Evolutionary conservation across 2,797 vertebrate genomes (phyloP), one percentile per base, ranked within the genome.

Genomic region (Eulemur albifrons): DNA sequence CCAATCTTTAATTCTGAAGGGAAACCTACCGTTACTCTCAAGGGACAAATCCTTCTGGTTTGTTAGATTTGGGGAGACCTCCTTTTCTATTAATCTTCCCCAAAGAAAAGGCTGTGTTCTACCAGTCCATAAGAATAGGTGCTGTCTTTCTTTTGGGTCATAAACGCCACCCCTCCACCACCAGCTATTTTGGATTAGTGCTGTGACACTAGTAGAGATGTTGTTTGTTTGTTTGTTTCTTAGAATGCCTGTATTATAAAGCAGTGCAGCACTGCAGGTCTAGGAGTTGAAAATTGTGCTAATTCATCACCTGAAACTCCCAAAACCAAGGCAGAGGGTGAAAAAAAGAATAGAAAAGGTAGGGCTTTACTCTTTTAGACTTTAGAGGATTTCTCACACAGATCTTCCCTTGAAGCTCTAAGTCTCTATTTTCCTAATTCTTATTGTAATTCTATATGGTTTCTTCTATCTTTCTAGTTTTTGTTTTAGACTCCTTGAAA

Each of bases 81-180:
- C 17, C 43, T 25, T 85, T 7, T 21, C 21, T 54, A 79, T 85
- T 87, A 23, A 52, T 30, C 9, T 15, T 32, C 14, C 21, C 14
- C 32, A 48, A 65, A 70, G 54, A 32, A 86, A 83, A 70, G 1
- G 0, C 8, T 35, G 0, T 69, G 23, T 21, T 75, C 32, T 38
- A 50, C 13, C 25, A 80, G 45, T 43, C 11, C 43, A 57, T 4
- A 57, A 75, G 6, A 69, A 45, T 18, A 73, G 18, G 3, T 25
- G 0, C 4, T 25, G 4, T 63, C n/a, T 5, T 59, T 92, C 52
- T 63, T 23, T 63, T 38, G 5, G 15, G 20, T 50, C 5, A 21
- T n/a, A 13, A 88, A 32, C 2, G 7, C 30, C 7, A 5, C 7
- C 1, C 1, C 12, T 14, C 23, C 5, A 35, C 3, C 1, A 40